A percentile compares a stretch with the other conserved stretches of the same genome.
These are phyloP conservation scores for Crotalus viridis DNA, from an alignment of 2,113 vertebrate genomes.

Conservation along the genomic window DNA sequence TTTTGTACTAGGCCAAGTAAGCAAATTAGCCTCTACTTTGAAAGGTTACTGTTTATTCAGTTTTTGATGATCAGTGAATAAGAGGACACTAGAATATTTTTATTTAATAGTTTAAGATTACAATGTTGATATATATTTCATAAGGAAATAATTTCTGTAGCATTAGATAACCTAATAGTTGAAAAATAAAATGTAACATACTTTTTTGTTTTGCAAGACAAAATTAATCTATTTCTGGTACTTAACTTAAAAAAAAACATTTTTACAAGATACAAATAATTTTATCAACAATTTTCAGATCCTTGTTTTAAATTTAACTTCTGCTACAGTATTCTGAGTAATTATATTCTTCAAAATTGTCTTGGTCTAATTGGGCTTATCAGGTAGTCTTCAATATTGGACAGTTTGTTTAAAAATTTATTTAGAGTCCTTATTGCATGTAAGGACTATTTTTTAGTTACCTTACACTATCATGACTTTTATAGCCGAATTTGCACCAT, in stretches of 20 bases:
- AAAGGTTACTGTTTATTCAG: neutral
- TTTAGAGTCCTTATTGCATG: neutral
- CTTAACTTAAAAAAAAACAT: neutral
- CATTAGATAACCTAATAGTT: neutral
- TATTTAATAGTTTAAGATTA: neutral
- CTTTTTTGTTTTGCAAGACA: neutral
- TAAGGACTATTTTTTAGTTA: neutral
- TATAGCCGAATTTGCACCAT: neutral
- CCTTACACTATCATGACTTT: neutral
- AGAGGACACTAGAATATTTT: neutral
- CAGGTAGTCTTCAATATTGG: neutral
- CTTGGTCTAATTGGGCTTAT: neutral
- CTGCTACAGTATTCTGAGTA: neutral
- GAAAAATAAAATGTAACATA: neutral
- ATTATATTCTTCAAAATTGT: neutral
- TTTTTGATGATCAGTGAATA: neutral
- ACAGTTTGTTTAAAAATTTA: neutral
- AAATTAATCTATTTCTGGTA: neutral
- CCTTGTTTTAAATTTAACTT: neutral
- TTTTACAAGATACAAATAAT: neutral
- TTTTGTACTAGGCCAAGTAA: neutral
- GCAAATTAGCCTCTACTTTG: neutral
- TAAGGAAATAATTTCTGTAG: neutral
- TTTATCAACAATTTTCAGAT: neutral
- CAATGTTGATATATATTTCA: neutral